Conservation (phyloP, 2,797 vertebrate species). For the Oryzias sinensis region DNA sequence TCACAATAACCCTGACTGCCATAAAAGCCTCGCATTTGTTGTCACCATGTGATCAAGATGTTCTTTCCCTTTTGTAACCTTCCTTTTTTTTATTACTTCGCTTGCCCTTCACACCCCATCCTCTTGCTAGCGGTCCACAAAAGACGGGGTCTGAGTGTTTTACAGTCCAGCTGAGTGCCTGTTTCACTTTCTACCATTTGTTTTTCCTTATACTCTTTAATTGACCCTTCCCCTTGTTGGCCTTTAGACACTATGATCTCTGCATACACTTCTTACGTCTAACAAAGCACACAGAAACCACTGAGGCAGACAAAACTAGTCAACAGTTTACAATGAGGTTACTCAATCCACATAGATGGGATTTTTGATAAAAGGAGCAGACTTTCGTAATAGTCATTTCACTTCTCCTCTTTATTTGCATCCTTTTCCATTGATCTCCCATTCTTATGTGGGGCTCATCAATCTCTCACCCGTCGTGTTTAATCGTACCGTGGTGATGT, state of each 20-base stretch:
- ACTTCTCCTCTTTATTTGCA: too few species aligned
- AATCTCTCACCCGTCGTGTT: too few species aligned
- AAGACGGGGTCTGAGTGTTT: slow-evolving; percentile 14
- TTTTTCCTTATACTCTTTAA: neutral
- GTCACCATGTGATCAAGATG: slow-evolving; percentile 25
- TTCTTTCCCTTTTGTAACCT: slow-evolving; percentile 9
- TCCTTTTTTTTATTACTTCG: neutral
- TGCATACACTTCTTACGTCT: neutral
- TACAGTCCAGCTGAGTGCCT: slow-evolving; percentile 16
- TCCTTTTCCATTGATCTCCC: too few species aligned
- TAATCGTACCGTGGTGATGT: too few species aligned
- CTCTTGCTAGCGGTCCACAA: neutral
- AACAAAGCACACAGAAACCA: neutral
- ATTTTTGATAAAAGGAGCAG: too few species aligned
- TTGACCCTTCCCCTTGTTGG: neutral
- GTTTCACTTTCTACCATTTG: slow-evolving; percentile 19
- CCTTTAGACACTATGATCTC: too few species aligned
- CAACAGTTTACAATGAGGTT: neutral
- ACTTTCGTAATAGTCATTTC: too few species aligned
- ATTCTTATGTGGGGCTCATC: too few species aligned
- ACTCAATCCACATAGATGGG: neutral
- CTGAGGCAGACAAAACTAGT: neutral
- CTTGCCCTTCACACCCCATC: slow-evolving; percentile 2
- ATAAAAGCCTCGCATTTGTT: slow-evolving; percentile 38
- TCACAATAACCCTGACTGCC: slow-evolving; percentile 31